These are phyloP conservation scores for Drosophila nr. fundita DNA, from an alignment of 2,888 invertebrate genomes.

Conservation along the genomic window DNA sequence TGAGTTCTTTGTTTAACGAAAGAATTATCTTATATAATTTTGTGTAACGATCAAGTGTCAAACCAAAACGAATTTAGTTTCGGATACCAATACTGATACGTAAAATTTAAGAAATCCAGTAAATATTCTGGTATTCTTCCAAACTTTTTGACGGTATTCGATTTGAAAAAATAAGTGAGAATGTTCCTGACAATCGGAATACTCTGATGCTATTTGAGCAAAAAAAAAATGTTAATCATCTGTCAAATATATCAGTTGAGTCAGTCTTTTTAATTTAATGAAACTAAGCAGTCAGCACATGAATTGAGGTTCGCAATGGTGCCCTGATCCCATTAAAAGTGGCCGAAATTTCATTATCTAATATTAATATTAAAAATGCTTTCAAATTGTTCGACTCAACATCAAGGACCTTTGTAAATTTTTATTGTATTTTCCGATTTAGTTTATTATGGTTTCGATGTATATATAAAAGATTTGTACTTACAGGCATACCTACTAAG, in stretches of 20 bases:
- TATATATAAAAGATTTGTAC: constrained; percentile 62
- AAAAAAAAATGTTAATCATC: not conserved
- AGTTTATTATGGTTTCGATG: constrained; percentile 38
- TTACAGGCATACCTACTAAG: constrained; percentile 60
- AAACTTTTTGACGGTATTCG: not conserved
- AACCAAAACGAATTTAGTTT: too few species aligned
- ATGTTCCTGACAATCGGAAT: not conserved
- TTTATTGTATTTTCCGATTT: constrained; percentile 18
- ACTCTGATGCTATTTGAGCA: not conserved
- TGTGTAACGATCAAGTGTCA: not conserved
- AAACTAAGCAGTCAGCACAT: not conserved
- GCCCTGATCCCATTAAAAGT: not conserved
- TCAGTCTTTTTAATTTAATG: too few species aligned
- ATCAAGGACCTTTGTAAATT: constrained; percentile 34
- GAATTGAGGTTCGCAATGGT: not conserved
- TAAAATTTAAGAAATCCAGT: not conserved
- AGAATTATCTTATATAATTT: not conserved
- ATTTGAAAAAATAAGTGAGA: not conserved
- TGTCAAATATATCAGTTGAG: not conserved
- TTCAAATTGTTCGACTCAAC: constrained; percentile 19
- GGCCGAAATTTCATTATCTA: not conserved
- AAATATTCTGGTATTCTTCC: not conserved
- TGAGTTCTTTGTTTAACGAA: not conserved
- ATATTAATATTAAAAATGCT: not conserved
- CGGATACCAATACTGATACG: not conserved